Evolutionary conservation across 1,140 invertebrate genomes (phyloP), one percentile per base, ranked within the genome.

Genomic region (Papilio glaucus): DNA sequence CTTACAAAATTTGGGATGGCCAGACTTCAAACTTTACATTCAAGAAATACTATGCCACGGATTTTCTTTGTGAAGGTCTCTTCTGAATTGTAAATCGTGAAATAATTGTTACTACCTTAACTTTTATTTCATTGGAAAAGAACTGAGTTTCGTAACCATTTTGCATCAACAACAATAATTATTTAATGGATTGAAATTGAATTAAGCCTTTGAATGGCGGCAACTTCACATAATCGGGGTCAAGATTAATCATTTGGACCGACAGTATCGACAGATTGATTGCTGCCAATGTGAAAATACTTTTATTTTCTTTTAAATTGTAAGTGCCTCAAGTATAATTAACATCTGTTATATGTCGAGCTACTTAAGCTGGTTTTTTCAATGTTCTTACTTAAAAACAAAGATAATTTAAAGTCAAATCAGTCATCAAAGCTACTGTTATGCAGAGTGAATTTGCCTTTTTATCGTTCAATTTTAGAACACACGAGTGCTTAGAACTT

Each of bases 231-330:
- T 33, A n/a, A 39, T 33, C 61, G 15, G 61, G 37, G 61, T n/a
- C 37, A 37, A 21, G 37, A 37, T 41, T 63, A 63, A 63, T 63
- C 24, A 63, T 63, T 63, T 63, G 9, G 15, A n/a, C 37, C 15
- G 61, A 63, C 61, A 39, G 15, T 33, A 18, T 63, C 61, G 61
- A 63, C 61, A 63, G 61, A 38, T 38, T 63, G 61, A 63, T 63
- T 63, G 61, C 61, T 29, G 13, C 57, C 9, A 33, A 33, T 29
- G 57, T 37, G 26, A 61, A 61, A 61, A 29, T 15, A 15, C 12
- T 12, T 61, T 33, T 61, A 26, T 2, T 61, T 37, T 49, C 6
- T 53, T 18, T 53, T 24, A n/a, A n/a, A n/a, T 53, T 53, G 49
- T 24, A 24, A 24, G 49, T 26, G 4, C 21, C 24, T 53, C 49